These are phyloP conservation scores for Quadroppia sp. DNA, from an alignment of 2,888 invertebrate genomes.

Conservation along the genomic window DNA sequence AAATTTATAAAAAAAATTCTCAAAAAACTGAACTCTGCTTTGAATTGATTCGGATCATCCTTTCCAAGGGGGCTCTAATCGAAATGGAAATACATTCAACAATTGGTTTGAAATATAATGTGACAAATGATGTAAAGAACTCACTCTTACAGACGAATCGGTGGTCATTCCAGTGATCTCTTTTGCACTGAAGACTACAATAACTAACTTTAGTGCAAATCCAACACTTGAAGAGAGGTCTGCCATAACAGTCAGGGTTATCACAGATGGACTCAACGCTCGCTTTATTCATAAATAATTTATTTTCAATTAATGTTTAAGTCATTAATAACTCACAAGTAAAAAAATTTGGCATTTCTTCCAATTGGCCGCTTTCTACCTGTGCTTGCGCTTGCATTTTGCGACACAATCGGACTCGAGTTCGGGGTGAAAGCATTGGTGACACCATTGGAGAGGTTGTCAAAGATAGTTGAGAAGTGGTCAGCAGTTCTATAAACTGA, in stretches of 20 bases:
- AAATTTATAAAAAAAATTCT: background rate
- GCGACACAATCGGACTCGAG: background rate
- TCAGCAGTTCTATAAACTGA: slow-evolving; percentile 19
- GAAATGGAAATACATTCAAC: background rate
- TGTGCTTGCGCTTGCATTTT: slow-evolving; percentile 1
- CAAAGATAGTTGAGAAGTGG: background rate
- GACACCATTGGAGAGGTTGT: background rate
- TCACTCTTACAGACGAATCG: slow-evolving; percentile 35
- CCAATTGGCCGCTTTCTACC: slow-evolving; percentile 27
- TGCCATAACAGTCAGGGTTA: background rate
- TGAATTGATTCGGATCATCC: background rate
- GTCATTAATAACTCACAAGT: background rate
- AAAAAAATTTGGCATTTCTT: slow-evolving; percentile 26
- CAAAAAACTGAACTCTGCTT: background rate
- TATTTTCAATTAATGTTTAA: background rate
- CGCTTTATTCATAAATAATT: background rate
- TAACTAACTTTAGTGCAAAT: slow-evolving; percentile 29
- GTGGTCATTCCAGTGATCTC: slow-evolving; percentile 34
- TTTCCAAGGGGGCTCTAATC: slow-evolving; percentile 10
- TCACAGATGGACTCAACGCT: slow-evolving; percentile 7
- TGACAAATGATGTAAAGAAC: background rate
- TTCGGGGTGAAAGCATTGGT: slow-evolving; percentile 10
- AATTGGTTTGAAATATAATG: background rate
- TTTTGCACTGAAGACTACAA: slow-evolving; percentile 37
- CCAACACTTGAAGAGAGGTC: slow-evolving; percentile 29